Evolutionary conservation across 2,888 invertebrate genomes (phyloP).

Genomic region (Aphidius colemani): DNA sequence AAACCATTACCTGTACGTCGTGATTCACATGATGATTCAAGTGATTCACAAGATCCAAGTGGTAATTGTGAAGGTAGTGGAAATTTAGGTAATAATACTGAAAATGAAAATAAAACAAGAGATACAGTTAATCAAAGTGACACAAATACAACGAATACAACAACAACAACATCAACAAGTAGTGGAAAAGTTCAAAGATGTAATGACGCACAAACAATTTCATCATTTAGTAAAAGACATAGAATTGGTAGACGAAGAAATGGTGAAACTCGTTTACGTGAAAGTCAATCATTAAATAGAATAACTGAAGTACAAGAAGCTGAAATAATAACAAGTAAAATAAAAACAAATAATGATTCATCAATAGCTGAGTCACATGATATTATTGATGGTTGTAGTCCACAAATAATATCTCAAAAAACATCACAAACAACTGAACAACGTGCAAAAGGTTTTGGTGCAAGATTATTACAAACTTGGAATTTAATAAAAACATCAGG

Average conservation of each 20-base stretch:
- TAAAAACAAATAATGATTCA: slow-evolving; percentile 1
- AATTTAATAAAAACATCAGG: slow-evolving; percentile 40
- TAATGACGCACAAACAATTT: slow-evolving; percentile 51
- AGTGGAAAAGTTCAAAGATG: slow-evolving; percentile 48
- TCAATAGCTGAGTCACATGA: slow-evolving; percentile 12
- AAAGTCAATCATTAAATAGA: slow-evolving; percentile 83
- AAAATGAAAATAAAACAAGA: slow-evolving; percentile 38
- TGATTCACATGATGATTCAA: slow-evolving; percentile 84
- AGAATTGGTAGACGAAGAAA: slow-evolving; percentile 65
- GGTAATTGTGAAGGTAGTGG: slow-evolving; percentile 60
- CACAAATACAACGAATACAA: slow-evolving; percentile 44
- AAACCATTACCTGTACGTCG: slow-evolving; percentile 70
- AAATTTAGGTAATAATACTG: slow-evolving; percentile 46
- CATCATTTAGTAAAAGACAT: slow-evolving; percentile 61
- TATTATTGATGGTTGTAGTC: neutral
- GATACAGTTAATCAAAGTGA: slow-evolving; percentile 39
- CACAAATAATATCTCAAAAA: slow-evolving; percentile 32
- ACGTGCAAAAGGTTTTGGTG: slow-evolving; percentile 63
- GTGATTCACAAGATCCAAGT: slow-evolving; percentile 80
- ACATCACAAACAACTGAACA: slow-evolving; percentile 49
- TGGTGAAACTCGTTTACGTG: slow-evolving; percentile 73
- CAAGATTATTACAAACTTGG: slow-evolving; percentile 62
- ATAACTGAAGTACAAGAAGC: slow-evolving; percentile 86
- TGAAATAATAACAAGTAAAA: slow-evolving; percentile 51
- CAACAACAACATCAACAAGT: slow-evolving; percentile 43